phyloP scores from a whole-genome alignment of 2,113 vertebrate species.

The Solenodon paradoxus region DNA sequence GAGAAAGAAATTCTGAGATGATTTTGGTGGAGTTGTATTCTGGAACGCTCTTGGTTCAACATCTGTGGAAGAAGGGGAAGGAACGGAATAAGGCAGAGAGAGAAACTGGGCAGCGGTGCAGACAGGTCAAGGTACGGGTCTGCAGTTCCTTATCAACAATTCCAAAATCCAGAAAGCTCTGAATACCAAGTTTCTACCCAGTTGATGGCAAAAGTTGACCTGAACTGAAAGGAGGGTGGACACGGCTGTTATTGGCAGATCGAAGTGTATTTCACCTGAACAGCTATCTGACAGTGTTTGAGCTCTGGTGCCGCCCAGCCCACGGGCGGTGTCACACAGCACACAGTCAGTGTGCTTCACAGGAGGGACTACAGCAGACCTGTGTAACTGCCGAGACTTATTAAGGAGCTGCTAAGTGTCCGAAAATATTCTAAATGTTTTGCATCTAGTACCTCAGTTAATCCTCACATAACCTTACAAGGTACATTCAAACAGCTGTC shows the following conservation, averaged over 20 bases:
- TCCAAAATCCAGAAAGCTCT: background rate
- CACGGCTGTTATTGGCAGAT: background rate
- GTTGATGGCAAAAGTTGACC: background rate
- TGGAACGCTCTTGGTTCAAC: background rate
- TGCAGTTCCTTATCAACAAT: background rate
- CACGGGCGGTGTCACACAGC: background rate
- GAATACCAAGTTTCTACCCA: background rate
- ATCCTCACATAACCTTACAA: background rate
- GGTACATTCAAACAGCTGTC: background rate
- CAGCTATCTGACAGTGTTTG: background rate
- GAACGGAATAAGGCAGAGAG: background rate
- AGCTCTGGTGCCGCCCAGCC: background rate
- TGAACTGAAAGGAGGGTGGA: background rate
- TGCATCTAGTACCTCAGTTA: background rate
- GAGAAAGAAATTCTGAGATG: background rate
- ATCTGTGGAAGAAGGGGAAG: background rate
- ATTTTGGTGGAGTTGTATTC: background rate
- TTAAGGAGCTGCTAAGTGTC: background rate
- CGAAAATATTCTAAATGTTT: background rate
- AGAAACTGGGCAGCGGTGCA: background rate
- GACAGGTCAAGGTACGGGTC: background rate
- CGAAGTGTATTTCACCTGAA: background rate
- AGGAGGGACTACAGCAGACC: background rate
- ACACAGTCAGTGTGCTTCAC: background rate
- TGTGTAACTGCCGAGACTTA: background rate